A percentile compares a stretch with the other conserved stretches of the same genome.
phyloP scores from a whole-genome alignment of 2,113 vertebrate genomes.

The Pelmatolapia mariae region DNA sequence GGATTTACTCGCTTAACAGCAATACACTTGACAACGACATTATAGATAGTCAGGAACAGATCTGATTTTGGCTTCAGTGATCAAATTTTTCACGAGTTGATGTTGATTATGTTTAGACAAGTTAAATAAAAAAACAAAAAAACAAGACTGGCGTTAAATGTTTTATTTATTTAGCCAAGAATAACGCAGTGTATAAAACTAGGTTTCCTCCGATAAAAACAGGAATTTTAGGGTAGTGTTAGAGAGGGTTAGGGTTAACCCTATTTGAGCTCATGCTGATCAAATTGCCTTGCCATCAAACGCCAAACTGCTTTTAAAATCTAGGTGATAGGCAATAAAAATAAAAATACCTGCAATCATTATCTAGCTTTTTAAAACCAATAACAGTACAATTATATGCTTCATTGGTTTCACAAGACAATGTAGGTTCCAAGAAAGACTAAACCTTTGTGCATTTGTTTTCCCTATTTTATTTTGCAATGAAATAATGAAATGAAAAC shows the following conservation, averaged over 20 bases:
- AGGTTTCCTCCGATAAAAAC: not conserved
- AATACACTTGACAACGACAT: not conserved
- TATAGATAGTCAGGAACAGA: not conserved
- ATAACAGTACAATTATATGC: not conserved
- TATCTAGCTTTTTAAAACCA: not conserved
- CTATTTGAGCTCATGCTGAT: not conserved
- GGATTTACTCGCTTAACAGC: not conserved
- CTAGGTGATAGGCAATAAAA: not conserved
- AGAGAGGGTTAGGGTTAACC: not conserved
- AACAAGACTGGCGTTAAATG: not conserved
- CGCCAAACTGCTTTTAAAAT: not conserved
- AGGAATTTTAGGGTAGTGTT: not conserved
- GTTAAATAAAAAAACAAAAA: not conserved
- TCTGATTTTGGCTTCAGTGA: not conserved
- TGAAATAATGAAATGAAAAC: not conserved
- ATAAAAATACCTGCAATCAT: not conserved
- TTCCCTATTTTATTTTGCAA: not conserved
- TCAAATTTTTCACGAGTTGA: not conserved
- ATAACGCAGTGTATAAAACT: not conserved
- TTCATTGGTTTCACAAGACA: not conserved
- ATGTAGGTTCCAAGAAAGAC: not conserved
- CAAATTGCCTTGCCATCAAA: not conserved
- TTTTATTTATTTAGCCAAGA: not conserved
- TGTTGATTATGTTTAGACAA: slow-evolving; percentile 9
- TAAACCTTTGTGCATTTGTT: not conserved